Evolutionary conservation across 2,888 invertebrate species (phyloP).

Genomic region (Reticulitermes lucifugus): DNA sequence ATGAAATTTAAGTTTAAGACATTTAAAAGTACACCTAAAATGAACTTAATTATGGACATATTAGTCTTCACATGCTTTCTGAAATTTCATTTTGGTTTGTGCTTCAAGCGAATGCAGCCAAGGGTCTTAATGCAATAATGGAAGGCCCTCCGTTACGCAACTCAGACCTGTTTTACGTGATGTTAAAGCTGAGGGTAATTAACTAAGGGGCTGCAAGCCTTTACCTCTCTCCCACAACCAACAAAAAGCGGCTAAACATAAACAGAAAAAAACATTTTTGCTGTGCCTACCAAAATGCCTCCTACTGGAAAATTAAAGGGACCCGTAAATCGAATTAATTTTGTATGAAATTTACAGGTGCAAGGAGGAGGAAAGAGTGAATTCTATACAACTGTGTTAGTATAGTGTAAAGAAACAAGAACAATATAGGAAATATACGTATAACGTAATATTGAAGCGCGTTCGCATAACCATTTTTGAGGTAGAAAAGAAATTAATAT

Average conservation of each 20-base stretch:
- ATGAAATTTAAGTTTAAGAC: not conserved
- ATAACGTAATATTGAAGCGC: too few species aligned
- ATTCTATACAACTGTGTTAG: not conserved
- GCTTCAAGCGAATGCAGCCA: not conserved
- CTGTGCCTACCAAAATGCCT: not conserved
- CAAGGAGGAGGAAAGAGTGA: not conserved
- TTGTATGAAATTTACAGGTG: not conserved
- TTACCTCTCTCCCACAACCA: conserved; percentile 3
- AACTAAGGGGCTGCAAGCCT: conserved; percentile 2
- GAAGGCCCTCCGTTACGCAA: not conserved
- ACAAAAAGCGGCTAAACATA: not conserved
- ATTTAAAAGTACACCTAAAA: not conserved
- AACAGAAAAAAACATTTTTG: conserved; percentile 9
- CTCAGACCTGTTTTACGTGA: conserved; percentile 8
- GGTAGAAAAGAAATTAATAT: too few species aligned
- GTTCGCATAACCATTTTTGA: too few species aligned
- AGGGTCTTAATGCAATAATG: conserved; percentile 20
- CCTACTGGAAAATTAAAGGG: conserved; percentile 24
- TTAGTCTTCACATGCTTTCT: conserved; percentile 20
- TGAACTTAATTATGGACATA: conserved; percentile 1
- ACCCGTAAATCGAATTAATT: conserved; percentile 24
- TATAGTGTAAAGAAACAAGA: not conserved
- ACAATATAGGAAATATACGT: not conserved
- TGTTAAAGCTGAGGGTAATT: conserved; percentile 12
- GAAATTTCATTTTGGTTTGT: conserved; percentile 32